phyloP scores from a whole-genome alignment of 2,888 invertebrate species.

The Dichetophora obliterata region DNA sequence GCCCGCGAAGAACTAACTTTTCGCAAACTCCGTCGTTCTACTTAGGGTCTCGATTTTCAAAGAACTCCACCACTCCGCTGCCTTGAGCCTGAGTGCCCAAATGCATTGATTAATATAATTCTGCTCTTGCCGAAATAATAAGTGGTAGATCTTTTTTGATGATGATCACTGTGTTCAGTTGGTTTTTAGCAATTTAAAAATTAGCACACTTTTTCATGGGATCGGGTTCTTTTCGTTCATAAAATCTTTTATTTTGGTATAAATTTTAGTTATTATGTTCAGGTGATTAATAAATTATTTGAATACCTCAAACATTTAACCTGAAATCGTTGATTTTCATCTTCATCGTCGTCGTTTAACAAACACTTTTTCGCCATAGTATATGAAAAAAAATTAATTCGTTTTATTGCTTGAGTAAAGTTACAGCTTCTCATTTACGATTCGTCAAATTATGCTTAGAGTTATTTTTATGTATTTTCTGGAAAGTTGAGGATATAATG shows the following conservation, averaged over 20 bases:
- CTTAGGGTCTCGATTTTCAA: background rate
- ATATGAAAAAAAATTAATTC: constrained; percentile 13
- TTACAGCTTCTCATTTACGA: constrained; percentile 3
- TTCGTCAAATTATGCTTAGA: background rate
- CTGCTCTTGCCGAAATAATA: background rate
- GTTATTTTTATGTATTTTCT: background rate
- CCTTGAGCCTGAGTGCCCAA: constrained; percentile 16
- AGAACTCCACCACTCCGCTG: constrained; percentile 16
- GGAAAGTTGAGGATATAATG: background rate
- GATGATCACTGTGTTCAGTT: background rate
- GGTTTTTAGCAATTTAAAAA: background rate
- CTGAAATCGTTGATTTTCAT: constrained; percentile 58
- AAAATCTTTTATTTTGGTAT: background rate
- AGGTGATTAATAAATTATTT: constrained; percentile 50
- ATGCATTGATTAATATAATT: constrained; percentile 20
- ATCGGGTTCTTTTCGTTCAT: background rate
- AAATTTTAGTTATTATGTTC: constrained; percentile 34
- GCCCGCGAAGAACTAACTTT: background rate
- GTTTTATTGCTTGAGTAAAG: background rate
- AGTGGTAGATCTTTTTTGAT: background rate
- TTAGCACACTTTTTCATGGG: constrained; percentile 34
- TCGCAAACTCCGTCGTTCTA: background rate
- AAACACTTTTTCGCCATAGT: constrained; percentile 60
- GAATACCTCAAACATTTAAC: constrained; percentile 50
- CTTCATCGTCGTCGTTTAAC: constrained; percentile 67